Evolutionary conservation across 2,888 invertebrate species (phyloP), one percentile per base, ranked within the genome.

Genomic region (Neria commutata): DNA sequence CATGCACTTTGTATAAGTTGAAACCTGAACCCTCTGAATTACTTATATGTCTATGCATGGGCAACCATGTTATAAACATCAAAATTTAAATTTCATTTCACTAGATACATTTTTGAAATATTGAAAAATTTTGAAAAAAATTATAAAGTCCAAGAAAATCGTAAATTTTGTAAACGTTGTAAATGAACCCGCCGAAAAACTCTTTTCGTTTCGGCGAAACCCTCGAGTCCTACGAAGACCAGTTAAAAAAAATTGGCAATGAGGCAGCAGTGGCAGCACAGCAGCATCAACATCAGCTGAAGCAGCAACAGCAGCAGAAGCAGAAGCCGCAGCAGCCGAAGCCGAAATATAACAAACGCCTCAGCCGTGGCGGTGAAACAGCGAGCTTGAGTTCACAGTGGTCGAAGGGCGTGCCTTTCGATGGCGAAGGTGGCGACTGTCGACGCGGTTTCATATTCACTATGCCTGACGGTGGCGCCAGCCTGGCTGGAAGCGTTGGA

Each of bases 331-430:
- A 34, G 59, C 70, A n/a, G 5, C 59, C 6, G 23, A 17, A 24
- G 21, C 51, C 24, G 59, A n/a, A n/a, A n/a, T n/a, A n/a, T n/a
- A n/a, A n/a, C n/a, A n/a, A n/a, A n/a, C n/a, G n/a, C n/a, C n/a
- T n/a, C n/a, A n/a, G n/a, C n/a, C n/a, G n/a, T n/a, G n/a, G n/a
- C n/a, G n/a, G n/a, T n/a, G n/a, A n/a, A n/a, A n/a, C n/a, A n/a
- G n/a, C n/a, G 52, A 53, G 52, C 53, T 48, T 56, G 17, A 46
- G 56, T 49, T 47, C 50, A n/a, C 56, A 56, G 25, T 59, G 46
- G 48, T 48, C 21, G 23, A 33, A 25, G 8, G 46, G 25, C 26
- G n/a, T 19, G 23, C 26, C 50, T 17, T 21, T 25, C 6, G 52
- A 42, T 42, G 58, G 55, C 8, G 42, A 17, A 16, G 29, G 23